Conservation (phyloP, 2,113 vertebrate genomes). For the Ascaphus truei region DNA sequence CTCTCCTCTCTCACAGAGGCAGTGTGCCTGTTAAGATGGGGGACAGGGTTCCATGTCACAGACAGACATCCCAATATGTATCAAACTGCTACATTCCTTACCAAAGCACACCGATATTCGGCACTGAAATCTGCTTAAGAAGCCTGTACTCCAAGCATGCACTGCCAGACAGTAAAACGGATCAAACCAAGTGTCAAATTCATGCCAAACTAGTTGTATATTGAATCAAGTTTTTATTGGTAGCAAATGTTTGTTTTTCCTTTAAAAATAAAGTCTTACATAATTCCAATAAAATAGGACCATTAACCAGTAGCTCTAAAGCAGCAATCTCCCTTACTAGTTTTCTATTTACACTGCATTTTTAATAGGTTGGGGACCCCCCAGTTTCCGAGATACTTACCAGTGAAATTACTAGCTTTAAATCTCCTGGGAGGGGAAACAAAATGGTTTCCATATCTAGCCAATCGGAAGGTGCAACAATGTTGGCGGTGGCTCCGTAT, state of each 20-base stretch:
- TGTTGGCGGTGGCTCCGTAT: too few species aligned
- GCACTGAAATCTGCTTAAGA: neutral
- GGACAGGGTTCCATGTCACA: too few species aligned
- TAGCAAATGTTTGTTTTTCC: neutral
- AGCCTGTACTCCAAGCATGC: neutral
- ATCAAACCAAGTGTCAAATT: constrained; percentile 12
- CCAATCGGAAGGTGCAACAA: too few species aligned
- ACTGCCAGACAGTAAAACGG: neutral
- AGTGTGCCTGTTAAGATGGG: too few species aligned
- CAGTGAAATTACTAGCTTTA: too few species aligned
- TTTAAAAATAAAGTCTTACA: neutral
- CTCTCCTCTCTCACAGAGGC: too few species aligned
- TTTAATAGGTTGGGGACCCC: too few species aligned
- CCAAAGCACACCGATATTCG: constrained; percentile 12
- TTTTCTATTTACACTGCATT: too few species aligned
- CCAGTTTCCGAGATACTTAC: too few species aligned
- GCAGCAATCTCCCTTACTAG: constrained; percentile 40
- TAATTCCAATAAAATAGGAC: constrained; percentile 7
- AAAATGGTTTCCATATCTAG: too few species aligned
- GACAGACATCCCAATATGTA: constrained; percentile 6
- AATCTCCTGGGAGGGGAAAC: too few species aligned
- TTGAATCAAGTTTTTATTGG: neutral
- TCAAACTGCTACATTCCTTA: constrained; percentile 8
- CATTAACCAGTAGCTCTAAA: constrained; percentile 36
- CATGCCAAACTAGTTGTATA: neutral